Percentiles rank a stretch among this genome's conserved stretches.
phyloP scores from a whole-genome alignment of 2,888 invertebrate species.

The Apodemia duryi region DNA sequence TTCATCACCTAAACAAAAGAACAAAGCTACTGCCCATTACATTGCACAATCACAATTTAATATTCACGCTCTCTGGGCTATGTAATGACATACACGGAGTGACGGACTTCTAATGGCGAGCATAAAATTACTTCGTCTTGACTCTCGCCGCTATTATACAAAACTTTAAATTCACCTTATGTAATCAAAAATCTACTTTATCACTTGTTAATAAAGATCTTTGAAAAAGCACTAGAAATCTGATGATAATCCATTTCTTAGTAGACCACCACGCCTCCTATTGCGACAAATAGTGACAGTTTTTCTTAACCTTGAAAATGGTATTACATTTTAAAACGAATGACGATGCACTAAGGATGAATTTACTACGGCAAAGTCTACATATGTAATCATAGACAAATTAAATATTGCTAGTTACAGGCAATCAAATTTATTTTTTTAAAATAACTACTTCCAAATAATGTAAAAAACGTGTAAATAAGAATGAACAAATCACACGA shows the following conservation, averaged over 20 bases:
- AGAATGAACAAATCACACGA: no score
- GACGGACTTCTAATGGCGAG: conserved; percentile 46
- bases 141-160: conserved; percentile 48
- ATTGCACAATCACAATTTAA: conserved; percentile 63
- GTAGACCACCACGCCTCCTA: conserved; percentile 64
- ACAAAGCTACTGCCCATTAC: conserved; percentile 61
- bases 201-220: conserved; percentile 21
- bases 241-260: conserved; percentile 35
- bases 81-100: conserved; percentile 48
- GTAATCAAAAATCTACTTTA: conserved; percentile 30
- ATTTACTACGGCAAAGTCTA: background rate
- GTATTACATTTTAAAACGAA: conserved; percentile 10
- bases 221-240: conserved; percentile 17
- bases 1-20: conserved; percentile 62
- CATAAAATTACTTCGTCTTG: background rate
- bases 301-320: conserved; percentile 40
- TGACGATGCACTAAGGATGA: background rate
- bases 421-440: conserved; percentile 2
- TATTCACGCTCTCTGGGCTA: conserved; percentile 58
- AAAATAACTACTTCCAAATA: no score
- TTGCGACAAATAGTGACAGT: conserved; percentile 72
- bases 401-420: background rate
- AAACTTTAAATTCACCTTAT: conserved; percentile 33
- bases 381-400: background rate
- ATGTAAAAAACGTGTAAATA: no score